Percentiles rank a stretch among this genome's conserved stretches.
phyloP scores from a whole-genome alignment of 2,797 vertebrate genomes.

The Lagodon rhomboides region DNA sequence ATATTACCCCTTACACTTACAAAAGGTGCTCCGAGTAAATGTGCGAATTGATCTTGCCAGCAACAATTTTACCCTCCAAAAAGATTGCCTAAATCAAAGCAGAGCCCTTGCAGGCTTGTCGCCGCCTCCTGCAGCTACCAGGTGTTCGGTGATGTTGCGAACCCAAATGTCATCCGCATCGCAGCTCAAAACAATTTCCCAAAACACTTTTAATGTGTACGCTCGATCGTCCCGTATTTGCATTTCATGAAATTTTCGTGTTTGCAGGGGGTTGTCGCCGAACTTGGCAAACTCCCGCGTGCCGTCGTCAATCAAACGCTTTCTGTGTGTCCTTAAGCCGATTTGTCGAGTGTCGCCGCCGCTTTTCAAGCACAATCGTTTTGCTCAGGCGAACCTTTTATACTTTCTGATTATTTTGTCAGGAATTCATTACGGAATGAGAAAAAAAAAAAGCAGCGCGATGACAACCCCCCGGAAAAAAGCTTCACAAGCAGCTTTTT shows the following conservation, averaged over 20 bases:
- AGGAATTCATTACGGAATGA: slow-evolving; percentile 24
- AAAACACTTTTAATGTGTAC: slow-evolving; percentile 13
- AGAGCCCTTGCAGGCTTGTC: slow-evolving; percentile 11
- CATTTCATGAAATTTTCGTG: slow-evolving; percentile 7
- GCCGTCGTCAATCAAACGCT: slow-evolving; percentile 37
- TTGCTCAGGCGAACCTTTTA: slow-evolving; percentile 44
- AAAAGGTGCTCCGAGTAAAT: slow-evolving; percentile 13
- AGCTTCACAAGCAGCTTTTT: slow-evolving; percentile 11
- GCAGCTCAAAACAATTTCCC: slow-evolving; percentile 25
- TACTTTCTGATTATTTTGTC: slow-evolving; percentile 43
- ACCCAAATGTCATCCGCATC: slow-evolving; percentile 28
- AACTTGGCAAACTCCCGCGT: slow-evolving; percentile 43
- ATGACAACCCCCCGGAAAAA: not conserved
- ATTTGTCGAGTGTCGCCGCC: slow-evolving; percentile 36
- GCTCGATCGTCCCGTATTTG: not conserved
- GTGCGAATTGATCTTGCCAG: slow-evolving; percentile 8
- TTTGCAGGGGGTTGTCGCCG: slow-evolving; percentile 21
- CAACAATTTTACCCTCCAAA: slow-evolving; percentile 3
- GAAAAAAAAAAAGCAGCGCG: slow-evolving; percentile 8
- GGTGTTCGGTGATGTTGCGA: slow-evolving; percentile 15
- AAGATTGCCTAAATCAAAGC: slow-evolving; percentile 19
- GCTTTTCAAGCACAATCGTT: slow-evolving; percentile 29
- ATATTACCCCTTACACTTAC: not conserved
- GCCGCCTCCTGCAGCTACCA: slow-evolving; percentile 25
- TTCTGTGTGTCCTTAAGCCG: slow-evolving; percentile 29